Evolutionary conservation across 2,797 vertebrate genomes (phyloP).

Genomic region (Catamblyrhynchus diadema): DNA sequence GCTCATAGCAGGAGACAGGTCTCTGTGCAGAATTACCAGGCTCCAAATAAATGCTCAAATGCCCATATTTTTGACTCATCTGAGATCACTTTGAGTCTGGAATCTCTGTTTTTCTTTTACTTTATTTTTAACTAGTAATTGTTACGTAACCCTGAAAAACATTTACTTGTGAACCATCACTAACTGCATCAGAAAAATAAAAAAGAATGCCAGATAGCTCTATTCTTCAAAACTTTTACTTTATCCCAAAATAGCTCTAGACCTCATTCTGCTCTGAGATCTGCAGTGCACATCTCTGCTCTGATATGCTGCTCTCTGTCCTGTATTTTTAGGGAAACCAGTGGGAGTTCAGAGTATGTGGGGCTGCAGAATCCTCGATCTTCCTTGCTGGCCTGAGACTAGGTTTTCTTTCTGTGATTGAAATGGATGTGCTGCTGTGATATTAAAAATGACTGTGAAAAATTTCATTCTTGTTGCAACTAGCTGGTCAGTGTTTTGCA

Average conservation of each 20-base stretch:
- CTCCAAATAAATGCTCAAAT: not conserved
- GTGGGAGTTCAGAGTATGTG: not conserved
- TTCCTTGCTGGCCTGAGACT: not conserved
- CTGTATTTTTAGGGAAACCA: conserved; percentile 38
- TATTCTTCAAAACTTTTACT: conserved; percentile 4
- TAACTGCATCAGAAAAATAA: not conserved
- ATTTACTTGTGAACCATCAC: not conserved
- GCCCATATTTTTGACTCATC: not conserved
- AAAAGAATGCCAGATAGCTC: not conserved
- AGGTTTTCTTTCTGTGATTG: not conserved
- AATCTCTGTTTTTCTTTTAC: not conserved
- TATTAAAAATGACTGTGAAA: not conserved
- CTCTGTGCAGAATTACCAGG: not conserved
- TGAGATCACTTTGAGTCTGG: not conserved
- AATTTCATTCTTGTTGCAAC: not conserved
- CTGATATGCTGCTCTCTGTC: not conserved
- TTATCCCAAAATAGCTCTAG: conserved; percentile 28
- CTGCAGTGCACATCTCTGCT: conserved; percentile 12
- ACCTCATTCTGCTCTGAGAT: conserved; percentile 41
- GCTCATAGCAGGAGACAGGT: not conserved
- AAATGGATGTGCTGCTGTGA: not conserved
- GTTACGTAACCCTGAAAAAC: not conserved
- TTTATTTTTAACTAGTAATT: not conserved
- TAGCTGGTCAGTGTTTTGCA: not conserved
- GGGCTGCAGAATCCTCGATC: not conserved